Base-by-base conservation (phyloP, 2,888 invertebrate species). In the Phyto melanocephala region DNA sequence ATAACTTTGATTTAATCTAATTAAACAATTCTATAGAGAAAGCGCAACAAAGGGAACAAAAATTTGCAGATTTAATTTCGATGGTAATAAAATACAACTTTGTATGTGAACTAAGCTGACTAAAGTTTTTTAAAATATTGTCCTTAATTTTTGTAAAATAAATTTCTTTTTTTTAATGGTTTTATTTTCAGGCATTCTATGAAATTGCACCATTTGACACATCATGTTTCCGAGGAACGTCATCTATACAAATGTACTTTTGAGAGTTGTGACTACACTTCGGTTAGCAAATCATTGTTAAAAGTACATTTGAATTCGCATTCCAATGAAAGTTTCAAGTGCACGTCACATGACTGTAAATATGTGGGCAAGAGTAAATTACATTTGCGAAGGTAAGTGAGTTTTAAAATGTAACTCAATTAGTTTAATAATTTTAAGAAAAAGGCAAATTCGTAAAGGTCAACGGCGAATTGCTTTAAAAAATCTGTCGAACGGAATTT, bases 261-360 rank as follows among this genome's bases (percentile, higher is more conserved):
- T 81, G 90, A 92, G 37, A 92, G 92, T 33, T 95, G 95, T 85
- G 91, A 92, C 8, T 94, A 93, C 87, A 88, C 92, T 6, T 93
- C 93, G 0, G 91, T 93, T 35, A 93, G 92, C 56, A 90, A 91
- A 75, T 92, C 92, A 17, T 93, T 94, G 86, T 89, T 95, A 15
- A 92, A 91, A 67, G 88, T 88, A 52, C 95, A 95, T 87, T 88
- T 92, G 75, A 89, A 90, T 82, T 92, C 92, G 0, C 95, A 95
- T 88, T 92, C 92, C n/a, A 90, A 91, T 75, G 91, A 92, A 35
- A 85, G 37, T 3, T 93, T 91, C 86, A 86, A 88, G 62, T 94
- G 94, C 45, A 60, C 84, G 0, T 79, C 86, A 86, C 85, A 89
- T 15, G 86, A 89, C 4, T 94, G 94, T 87, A 89, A 87, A 11